phyloP scores from a whole-genome alignment of 2,113 vertebrate genomes.

The Delphinus delphis region DNA sequence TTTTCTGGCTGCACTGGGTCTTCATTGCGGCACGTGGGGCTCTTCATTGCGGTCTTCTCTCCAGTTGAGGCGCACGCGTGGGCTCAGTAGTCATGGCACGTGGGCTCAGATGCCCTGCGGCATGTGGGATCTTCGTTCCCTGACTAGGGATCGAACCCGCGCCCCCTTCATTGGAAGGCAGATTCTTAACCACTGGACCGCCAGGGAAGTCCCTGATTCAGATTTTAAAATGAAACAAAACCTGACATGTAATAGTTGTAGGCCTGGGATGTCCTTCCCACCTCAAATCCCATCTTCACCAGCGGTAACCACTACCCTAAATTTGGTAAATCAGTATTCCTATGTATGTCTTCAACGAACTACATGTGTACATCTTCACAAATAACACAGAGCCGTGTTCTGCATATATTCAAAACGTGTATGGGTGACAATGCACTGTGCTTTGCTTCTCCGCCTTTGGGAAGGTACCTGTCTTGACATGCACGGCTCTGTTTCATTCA shows the following conservation, averaged over 20 bases:
- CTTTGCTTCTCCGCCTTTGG: background rate
- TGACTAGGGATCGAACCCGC: too few species aligned
- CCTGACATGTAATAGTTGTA: background rate
- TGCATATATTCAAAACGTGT: background rate
- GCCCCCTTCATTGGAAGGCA: too few species aligned
- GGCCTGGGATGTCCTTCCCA: background rate
- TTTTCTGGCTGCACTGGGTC: too few species aligned
- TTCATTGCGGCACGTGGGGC: too few species aligned
- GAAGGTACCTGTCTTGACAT: accelerated
- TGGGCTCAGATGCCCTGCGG: too few species aligned
- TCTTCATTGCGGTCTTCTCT: too few species aligned
- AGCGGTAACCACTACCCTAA: background rate
- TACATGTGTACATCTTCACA: accelerated
- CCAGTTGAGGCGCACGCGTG: accelerated
- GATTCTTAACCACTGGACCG: too few species aligned
- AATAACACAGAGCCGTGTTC: accelerated
- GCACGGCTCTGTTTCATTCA: background rate
- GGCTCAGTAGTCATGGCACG: too few species aligned
- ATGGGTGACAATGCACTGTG: accelerated
- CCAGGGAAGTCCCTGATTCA: background rate
- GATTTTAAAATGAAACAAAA: background rate
- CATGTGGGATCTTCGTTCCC: too few species aligned
- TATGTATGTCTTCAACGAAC: background rate
- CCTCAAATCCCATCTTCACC: background rate
- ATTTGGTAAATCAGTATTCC: background rate